Base-by-base conservation (phyloP, 2,113 vertebrate genomes). In the Syrrhaptes paradoxus region DNA sequence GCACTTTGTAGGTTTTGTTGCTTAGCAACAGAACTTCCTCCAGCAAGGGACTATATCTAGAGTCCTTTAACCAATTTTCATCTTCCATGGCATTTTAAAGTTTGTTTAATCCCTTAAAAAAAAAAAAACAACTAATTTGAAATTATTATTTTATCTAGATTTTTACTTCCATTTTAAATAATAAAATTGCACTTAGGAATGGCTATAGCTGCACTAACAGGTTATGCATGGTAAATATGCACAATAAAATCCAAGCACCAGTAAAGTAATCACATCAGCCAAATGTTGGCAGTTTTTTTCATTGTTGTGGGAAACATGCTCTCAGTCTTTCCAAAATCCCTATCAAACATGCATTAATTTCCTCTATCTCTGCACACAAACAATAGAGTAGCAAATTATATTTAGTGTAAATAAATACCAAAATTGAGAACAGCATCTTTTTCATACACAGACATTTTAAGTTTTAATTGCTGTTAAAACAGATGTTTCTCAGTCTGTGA, bases 1-100 rank as follows among this genome's bases (percentile, higher is more conserved):
- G 67, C 29, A 68, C 16, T 89, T 94, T 26, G 61, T 1, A 3
- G 15, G 10, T n/a, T 82, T 94, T 94, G 93, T 91, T 89, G 84
- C 95, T 82, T 94, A 91, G 89, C 74, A 94, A 95, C 91, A 76
- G 49, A 89, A 72, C 36, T 87, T 89, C 19, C 28, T 87, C 31
- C 29, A 95, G 29, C 48, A 82, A 87, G 32, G 22, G 31, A 17
- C 21, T 78, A 5, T 66, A 66, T 73, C 62, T 46, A 75, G 3
- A 57, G 34, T 67, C 14, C 45, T 87, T 79, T 85, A 86, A 76
- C 38, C 7, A 91, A 11, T 29, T 89, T 89, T 82, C 70, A 62
- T 70, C 54, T 85, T 82, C 31, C 29, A 54, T 13, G 18, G 4
- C 13, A 52, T 70, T 79, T 94, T 82, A 6, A 68, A 91, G 79